Percentiles rank a stretch among this genome's conserved stretches.
Evolutionary conservation across 2,113 vertebrate genomes (phyloP).

Genomic region (Psammodynastes pulverulentus): DNA sequence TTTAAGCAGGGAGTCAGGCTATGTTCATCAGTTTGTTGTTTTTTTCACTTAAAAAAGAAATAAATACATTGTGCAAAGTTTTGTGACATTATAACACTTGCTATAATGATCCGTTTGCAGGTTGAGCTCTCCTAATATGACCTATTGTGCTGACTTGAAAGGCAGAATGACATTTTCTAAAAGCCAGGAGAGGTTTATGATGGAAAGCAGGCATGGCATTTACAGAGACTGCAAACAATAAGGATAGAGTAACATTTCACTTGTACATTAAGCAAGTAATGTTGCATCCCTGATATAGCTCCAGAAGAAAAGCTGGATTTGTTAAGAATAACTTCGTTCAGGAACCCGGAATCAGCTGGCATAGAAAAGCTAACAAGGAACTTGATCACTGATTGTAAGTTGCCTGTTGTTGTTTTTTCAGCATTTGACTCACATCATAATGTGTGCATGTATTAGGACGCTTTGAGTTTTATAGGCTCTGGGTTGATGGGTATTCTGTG

Average conservation of each 20-base stretch:
- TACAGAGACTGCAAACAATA: constrained; percentile 18
- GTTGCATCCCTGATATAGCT: constrained; percentile 2
- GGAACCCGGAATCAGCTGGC: neutral
- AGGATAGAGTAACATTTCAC: constrained; percentile 19
- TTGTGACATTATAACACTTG: neutral
- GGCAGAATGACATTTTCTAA: constrained; percentile 37
- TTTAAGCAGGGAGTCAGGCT: neutral
- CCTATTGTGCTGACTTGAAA: constrained; percentile 18
- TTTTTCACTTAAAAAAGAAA: neutral
- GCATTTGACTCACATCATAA: neutral
- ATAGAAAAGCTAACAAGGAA: neutral
- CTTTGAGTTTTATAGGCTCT: constrained; percentile 1
- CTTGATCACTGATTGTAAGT: neutral
- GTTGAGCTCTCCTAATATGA: constrained; percentile 21
- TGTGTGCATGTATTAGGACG: neutral
- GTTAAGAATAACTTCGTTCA: constrained; percentile 3
- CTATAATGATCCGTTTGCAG: constrained; percentile 8
- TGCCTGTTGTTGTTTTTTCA: neutral
- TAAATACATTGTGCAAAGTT: neutral
- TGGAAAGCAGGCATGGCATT: constrained; percentile 17
- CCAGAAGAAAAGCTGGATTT: neutral
- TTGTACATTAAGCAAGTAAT: constrained; percentile 15
- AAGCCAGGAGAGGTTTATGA: constrained; percentile 31
- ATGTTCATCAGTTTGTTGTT: neutral
- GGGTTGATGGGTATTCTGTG: neutral